Conservation (phyloP, 1,140 invertebrate genomes). For the Achatina immaculata region DNA sequence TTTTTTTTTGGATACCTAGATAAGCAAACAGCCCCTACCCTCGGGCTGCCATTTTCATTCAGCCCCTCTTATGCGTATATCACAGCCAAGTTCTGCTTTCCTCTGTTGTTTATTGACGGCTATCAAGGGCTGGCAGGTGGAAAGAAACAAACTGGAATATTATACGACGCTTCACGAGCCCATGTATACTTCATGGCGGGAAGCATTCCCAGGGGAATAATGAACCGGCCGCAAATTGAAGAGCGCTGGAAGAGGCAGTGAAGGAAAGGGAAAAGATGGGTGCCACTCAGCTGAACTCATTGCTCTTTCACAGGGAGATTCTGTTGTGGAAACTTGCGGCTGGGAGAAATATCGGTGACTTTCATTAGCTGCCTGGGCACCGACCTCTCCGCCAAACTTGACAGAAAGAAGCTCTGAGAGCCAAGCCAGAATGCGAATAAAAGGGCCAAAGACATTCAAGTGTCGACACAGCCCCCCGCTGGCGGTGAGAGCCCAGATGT, state of each 20-base stretch:
- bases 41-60: too few relatives aligned
- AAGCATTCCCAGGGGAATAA: not conserved
- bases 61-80: not conserved
- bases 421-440: not conserved
- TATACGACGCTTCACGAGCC: not conserved
- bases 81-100: not conserved
- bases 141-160: slow-evolving; percentile 17
- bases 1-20: not conserved
- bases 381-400: not conserved
- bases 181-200: not conserved
- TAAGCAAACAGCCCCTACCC: too few relatives aligned
- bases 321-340: slow-evolving; percentile 21
- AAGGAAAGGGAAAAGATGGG: not conserved
- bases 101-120: not conserved
- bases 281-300: slow-evolving; percentile 1
- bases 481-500: not conserved
- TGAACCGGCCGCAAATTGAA: not conserved
- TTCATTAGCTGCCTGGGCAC: slow-evolving; percentile 19
- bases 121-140: not conserved
- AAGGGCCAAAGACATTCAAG: not conserved
- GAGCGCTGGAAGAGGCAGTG: not conserved
- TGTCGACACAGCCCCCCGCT: not conserved
- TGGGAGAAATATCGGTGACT: slow-evolving; percentile 2
- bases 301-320: slow-evolving; percentile 1
- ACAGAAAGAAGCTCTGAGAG: not conserved